Base-by-base conservation (phyloP, 2,113 vertebrate species). In the Rynchops niger region DNA sequence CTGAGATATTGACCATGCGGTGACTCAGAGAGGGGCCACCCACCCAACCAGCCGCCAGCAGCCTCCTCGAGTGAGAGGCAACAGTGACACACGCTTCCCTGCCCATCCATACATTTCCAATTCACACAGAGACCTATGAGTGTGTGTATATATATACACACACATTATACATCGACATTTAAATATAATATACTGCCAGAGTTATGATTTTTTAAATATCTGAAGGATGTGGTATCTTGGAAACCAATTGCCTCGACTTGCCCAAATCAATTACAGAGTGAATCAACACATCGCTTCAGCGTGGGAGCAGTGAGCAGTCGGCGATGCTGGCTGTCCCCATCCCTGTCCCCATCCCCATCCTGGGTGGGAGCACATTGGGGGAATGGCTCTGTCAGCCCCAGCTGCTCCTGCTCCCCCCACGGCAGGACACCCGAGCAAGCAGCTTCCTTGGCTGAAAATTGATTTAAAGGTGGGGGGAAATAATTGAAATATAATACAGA, bases 151-250 rank as follows among this genome's bases (percentile, higher is more conserved):
- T 43, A n/a, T 53, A 82, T 32, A 45, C 50, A 70, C 62, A 72
- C 86, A 9, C 49, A 9, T 74, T 65, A 72, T 50, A 61, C 81
- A 79, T 34, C 81, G 42, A 88, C 90, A 91, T 81, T 86, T 93
- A 78, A 92, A 93, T 73, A 94, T 90, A 90, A 96, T 79, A 13
- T 49, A 47, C 59, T 84, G 74, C 91, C 83, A 72, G 78, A 34
- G 74, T 61, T 72, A 88, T 1, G 38, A 84, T 59, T 47, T 88
- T 96, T 77, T 15, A 93, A 96, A 87, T 93, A 96, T 96, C 95
- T 95, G 93, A 95, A 70, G 97, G 97, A 97, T 97, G 91, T 92
- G 92, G 95, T 89, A 96, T 86, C 95, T 98, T 96, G 96, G 94
- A 98, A 98, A 97, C 90, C 92, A 70, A 82, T 93, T 97, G 93